phyloP scores from a whole-genome alignment of 2,113 vertebrate genomes.

The Sebastes fasciatus region DNA sequence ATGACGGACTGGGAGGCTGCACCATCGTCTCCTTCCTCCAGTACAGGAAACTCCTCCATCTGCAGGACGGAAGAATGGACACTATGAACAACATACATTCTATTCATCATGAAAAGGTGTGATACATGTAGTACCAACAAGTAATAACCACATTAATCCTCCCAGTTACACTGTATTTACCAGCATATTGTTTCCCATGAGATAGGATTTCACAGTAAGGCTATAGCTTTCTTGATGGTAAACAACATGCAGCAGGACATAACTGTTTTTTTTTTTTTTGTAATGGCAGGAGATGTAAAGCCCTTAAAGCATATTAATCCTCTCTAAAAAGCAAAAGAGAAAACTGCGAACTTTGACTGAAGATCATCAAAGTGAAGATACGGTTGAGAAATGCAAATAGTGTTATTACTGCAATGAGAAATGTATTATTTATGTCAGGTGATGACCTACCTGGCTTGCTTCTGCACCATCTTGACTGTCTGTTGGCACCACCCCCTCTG shows the following conservation, averaged over 20 bases:
- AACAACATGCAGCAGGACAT: background rate
- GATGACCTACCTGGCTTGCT: constrained; percentile 84
- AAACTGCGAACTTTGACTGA: background rate
- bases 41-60: constrained; percentile 87
- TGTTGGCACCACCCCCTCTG: constrained; percentile 88
- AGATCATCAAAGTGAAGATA: background rate
- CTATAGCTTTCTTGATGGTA: background rate
- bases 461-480: constrained; percentile 92
- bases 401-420: background rate
- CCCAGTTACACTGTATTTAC: background rate
- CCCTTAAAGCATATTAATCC: background rate
- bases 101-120: background rate
- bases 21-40: constrained; percentile 89
- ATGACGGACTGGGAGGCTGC: constrained; percentile 86
- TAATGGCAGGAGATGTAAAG: background rate
- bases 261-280: too few relatives aligned
- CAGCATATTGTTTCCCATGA: background rate
- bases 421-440: background rate
- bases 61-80: constrained; percentile 21
- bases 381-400: background rate
- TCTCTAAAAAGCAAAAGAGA: background rate
- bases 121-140: background rate
- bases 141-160: background rate
- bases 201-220: background rate
- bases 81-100: background rate